Conservation (phyloP, 2,888 invertebrate species). For the Euzophera pinguis region DNA sequence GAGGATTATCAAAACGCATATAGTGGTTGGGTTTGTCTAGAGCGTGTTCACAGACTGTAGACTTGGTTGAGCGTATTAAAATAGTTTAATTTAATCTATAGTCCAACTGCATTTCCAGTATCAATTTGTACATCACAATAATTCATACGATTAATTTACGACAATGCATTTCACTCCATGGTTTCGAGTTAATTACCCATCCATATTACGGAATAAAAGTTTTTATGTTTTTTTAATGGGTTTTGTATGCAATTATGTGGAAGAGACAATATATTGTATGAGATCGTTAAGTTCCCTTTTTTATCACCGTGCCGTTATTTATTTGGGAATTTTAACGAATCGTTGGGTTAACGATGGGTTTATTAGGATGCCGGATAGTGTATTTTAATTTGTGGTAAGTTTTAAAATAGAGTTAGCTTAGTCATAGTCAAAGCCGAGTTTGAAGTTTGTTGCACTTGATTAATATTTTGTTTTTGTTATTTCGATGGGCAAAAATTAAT, state of each 20-base stretch:
- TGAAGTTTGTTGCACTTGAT: no score
- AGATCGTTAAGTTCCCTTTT: background rate
- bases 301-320: constrained; percentile 5
- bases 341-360: constrained; percentile 2
- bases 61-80: no score
- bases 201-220: background rate
- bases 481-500: no score
- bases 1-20: no score
- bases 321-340: constrained; percentile 7
- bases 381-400: background rate
- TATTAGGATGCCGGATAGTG: background rate
- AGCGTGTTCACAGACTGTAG: no score
- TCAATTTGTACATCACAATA: constrained; percentile 2
- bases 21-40: no score
- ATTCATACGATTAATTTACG: constrained; percentile 1
- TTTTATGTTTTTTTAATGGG: constrained; percentile 4
- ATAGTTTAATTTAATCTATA: background rate
- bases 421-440: no score
- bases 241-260: constrained; percentile 3
- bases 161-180: background rate
- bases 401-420: no score
- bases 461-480: no score
- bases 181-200: constrained; percentile 3
- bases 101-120: background rate
- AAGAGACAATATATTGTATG: constrained; percentile 4